Base-by-base conservation (phyloP, 2,888 invertebrate species). In the Allacma fusca region DNA sequence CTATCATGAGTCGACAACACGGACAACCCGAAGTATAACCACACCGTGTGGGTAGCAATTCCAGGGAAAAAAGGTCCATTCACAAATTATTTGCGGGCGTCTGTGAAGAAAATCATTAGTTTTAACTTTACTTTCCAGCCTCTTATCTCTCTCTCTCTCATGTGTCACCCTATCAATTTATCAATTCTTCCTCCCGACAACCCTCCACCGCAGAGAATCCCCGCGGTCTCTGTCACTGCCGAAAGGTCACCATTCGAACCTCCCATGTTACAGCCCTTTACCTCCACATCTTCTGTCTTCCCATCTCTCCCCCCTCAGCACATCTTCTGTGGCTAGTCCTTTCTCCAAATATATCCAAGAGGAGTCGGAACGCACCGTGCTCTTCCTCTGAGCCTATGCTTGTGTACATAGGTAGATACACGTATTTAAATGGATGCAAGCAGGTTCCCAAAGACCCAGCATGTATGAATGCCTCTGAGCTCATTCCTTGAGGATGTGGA, bases 91-190 rank as follows among this genome's bases (percentile, higher is more conserved):
- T 23, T 26, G 23, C 62, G 62, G 62, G 62, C 23, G 62, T 21
- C 23, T 23, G 24, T 62, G 62, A 24, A n/a, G 62, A 24, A 62
- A 26, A 62, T 62, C 23, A 62, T 50, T 50, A 50, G 50, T 50
- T 50, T 13, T 13, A 50, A n/a, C 50, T 50, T 50, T 26, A 59
- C 64, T 73, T 40, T 23, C 68, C 57, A 21, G 13, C 40, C 43
- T 43, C 24, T 43, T 21, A n/a, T 24, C 44, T 70, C 24, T 70
- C 70, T 67, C 16, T n/a, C n/a, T n/a, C 26, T 70, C 26, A 21
- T 57, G 43, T 69, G 44, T 72, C 59, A 50, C 5, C 67, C 65
- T 64, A 44, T 67, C 74, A 67, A 44, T 62, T 26, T 62, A 23
- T 62, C 62, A 23, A 23, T 16, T 4, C 57, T 57, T 57, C 57